phyloP scores from a whole-genome alignment of 2,797 vertebrate species.

The Cyprinodon diabolis region DNA sequence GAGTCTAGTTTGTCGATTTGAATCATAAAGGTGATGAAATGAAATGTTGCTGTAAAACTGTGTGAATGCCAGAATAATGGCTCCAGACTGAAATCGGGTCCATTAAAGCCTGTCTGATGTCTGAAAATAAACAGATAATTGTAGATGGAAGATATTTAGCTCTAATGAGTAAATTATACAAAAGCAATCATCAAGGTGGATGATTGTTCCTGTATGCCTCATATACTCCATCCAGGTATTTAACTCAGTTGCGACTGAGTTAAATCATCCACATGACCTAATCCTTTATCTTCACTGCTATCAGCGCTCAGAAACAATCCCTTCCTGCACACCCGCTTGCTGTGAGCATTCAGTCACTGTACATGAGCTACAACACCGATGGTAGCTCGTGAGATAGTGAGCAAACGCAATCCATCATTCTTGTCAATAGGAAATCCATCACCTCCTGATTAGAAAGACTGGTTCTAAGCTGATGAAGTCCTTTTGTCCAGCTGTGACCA shows the following conservation, averaged over 20 bases:
- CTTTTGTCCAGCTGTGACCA: slow-evolving; percentile 35
- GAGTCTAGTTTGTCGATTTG: slow-evolving; percentile 1
- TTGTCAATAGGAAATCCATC: slow-evolving; percentile 3
- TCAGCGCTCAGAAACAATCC: neutral
- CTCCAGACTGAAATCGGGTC: neutral
- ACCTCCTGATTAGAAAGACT: slow-evolving; percentile 23
- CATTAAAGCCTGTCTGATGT: neutral
- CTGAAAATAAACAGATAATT: neutral
- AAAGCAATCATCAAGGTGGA: neutral
- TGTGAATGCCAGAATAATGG: neutral
- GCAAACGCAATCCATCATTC: slow-evolving; percentile 17
- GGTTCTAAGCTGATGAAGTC: slow-evolving; percentile 7
- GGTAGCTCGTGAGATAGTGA: neutral
- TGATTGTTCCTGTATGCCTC: neutral
- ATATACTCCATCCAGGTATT: neutral
- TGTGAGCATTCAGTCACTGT: neutral
- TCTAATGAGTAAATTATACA: neutral
- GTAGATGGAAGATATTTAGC: neutral
- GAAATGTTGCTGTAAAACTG: neutral
- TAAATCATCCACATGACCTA: neutral
- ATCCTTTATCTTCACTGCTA: slow-evolving; percentile 1
- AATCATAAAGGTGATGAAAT: slow-evolving; percentile 27
- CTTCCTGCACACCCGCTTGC: neutral
- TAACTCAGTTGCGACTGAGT: neutral
- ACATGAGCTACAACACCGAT: neutral